Evolutionary conservation across 2,888 invertebrate species (phyloP), one percentile per base, ranked within the genome.

Genomic region (Dasysyrphus albostriatus): DNA sequence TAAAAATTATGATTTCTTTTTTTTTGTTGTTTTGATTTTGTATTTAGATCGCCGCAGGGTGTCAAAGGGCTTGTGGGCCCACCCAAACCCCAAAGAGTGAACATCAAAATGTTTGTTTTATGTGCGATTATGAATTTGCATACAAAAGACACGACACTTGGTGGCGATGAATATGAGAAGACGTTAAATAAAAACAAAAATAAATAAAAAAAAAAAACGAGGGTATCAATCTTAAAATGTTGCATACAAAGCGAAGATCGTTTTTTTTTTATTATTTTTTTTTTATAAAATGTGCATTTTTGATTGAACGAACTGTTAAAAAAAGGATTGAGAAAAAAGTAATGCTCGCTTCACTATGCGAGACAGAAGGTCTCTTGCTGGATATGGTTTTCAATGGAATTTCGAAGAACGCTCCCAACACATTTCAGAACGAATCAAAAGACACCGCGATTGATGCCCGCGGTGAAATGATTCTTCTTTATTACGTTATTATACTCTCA

Each of bases 391-490:
- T 63, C 34, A 19, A 56, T 16, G 34, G 56, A 80, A 80, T 75
- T 75, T 67, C 51, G 29, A 54, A 12, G 42, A 67, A 69, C 73
- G 65, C 65, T 51, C 49, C 54, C 51, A 37, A 39, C 32, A 42
- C 10, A 59, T 14, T 78, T 69, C 42, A 37, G 10, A 29, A 58
- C 39, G 29, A 78, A 87, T 87, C 87, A 87, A 87, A 87, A 75
- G 83, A 76, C 29, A 79, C 87, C 87, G 87, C 87, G 83, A 79
- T 78, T 87, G 82, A 87, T 87, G 83, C 83, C 87, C 72, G 83
- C 87, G 87, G 82, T 87, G 87, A 83, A 87, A 87, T 87, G 78
- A 87, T 87, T 87, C 87, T 87, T 82, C 75, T 87, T 87, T 87
- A 87, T 87, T 87, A 75, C 87, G 87, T 83, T 82, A 87, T 87